Evolutionary conservation across 2,888 invertebrate species (phyloP), one percentile per base, ranked within the genome.

Genomic region (Carterocephalus palaemon): DNA sequence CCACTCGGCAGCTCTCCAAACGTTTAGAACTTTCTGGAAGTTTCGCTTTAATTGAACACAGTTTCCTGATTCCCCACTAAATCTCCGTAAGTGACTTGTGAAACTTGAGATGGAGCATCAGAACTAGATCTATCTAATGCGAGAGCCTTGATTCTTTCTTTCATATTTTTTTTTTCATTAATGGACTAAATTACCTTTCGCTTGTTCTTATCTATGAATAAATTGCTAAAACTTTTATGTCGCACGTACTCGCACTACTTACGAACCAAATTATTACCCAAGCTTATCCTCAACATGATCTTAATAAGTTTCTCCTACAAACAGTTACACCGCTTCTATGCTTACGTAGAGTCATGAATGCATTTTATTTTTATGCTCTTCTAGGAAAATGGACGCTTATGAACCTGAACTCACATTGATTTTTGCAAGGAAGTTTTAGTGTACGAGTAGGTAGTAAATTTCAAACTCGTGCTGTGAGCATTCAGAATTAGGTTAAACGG

Each of bases 21-120:
- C 47, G 17, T 43, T 42, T 53, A 42, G 40, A 48, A 57, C 53
- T 56, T 56, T 40, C 16, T 32, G 36, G 41, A 57, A 57, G 51
- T 59, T 54, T 54, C 53, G 41, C 45, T 54, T 55, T 54, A 48
- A 59, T 62, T 65, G 56, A 54, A 59, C 47, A 55, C 29, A 41
- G 40, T 47, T 38, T 45, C 38, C 38, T 37, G 48, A 43, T 47
- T 48, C 45, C 37, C 22, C 19, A 34, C 23, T 47, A 41, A 46
- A 20, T 15, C 24, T 10, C 31, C 17, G 8, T 24, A 37, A 12
- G 17, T 29, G 46, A 17, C 20, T 33, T 24, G 33, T 38, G 31
- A 33, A 37, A 41, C 19, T 28, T 23, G 15, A 46, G 22, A 38
- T 26, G 34, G 28, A 22, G 15, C 26, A n/a, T 10, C 20, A 6